Conservation (phyloP, 2,888 invertebrate species). For the Amphipyra berbera region DNA sequence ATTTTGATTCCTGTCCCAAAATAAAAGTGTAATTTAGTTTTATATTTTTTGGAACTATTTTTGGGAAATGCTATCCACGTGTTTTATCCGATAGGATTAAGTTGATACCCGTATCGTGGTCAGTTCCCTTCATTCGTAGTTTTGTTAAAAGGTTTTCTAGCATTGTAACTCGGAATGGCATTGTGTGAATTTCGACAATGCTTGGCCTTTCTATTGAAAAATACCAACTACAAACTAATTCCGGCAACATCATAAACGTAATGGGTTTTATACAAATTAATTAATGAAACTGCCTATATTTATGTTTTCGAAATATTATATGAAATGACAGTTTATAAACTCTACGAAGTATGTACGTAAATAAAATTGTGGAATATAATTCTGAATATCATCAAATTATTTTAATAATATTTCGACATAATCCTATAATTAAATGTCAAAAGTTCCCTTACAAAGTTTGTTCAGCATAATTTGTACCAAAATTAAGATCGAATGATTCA, state of each 20-base stretch:
- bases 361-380: background rate
- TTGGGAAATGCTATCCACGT: slow-evolving; percentile 21
- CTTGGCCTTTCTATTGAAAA: background rate
- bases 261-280: too few species aligned
- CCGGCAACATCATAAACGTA: background rate
- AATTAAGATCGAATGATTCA: slow-evolving; percentile 21
- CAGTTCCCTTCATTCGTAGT: slow-evolving; percentile 2
- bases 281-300: background rate
- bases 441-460: slow-evolving; percentile 20
- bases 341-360: background rate
- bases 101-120: background rate
- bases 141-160: slow-evolving; percentile 1
- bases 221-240: background rate
- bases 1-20: slow-evolving; percentile 42
- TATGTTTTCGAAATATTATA: background rate
- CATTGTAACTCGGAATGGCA: slow-evolving; percentile 9
- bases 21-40: slow-evolving; percentile 35
- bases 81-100: background rate
- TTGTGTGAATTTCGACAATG: slow-evolving; percentile 13
- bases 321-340: background rate
- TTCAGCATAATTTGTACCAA: slow-evolving; percentile 17
- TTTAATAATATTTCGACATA: slow-evolving; percentile 7
- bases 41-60: slow-evolving; percentile 24
- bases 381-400: slow-evolving; percentile 1
- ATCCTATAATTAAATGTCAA: slow-evolving; percentile 26